These are phyloP conservation scores for Tychaedon coryphoeus DNA, from an alignment of 2,113 vertebrate genomes.

Conservation along the genomic window DNA sequence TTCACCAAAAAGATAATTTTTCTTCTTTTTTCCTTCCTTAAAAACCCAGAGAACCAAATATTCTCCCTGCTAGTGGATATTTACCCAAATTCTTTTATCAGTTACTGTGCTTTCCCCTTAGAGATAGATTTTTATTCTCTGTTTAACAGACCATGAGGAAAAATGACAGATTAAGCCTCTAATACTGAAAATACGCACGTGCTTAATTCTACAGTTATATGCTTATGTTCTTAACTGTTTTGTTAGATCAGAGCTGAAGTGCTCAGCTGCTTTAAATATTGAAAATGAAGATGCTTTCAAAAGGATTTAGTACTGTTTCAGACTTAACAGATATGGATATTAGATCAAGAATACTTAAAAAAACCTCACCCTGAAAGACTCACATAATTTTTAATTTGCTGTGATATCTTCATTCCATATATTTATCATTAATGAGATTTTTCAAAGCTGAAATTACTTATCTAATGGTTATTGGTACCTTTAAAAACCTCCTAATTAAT, in stretches of 20 bases:
- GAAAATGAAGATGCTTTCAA: conserved; percentile 32
- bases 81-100: not conserved
- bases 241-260: conserved; percentile 17
- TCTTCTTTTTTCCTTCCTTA: not conserved
- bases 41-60: not conserved
- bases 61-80: not conserved
- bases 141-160: not conserved
- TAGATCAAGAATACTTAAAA: not conserved
- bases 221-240: conserved; percentile 49
- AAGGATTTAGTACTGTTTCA: conserved; percentile 21
- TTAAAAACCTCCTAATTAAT: conserved; percentile 18
- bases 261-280: conserved; percentile 10
- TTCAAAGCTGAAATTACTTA: not conserved
- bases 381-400: not conserved
- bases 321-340: conserved; percentile 7
- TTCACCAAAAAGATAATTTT: not conserved
- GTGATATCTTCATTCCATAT: not conserved
- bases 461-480: not conserved
- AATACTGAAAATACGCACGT: conserved; percentile 17
- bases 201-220: conserved; percentile 26
- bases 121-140: not conserved
- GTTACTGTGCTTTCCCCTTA: not conserved
- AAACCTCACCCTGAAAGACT: not conserved
- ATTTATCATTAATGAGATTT: not conserved
- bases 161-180: conserved; percentile 32